Base-by-base conservation (phyloP, 2,113 vertebrate genomes). In the Sinosuthora webbiana region DNA sequence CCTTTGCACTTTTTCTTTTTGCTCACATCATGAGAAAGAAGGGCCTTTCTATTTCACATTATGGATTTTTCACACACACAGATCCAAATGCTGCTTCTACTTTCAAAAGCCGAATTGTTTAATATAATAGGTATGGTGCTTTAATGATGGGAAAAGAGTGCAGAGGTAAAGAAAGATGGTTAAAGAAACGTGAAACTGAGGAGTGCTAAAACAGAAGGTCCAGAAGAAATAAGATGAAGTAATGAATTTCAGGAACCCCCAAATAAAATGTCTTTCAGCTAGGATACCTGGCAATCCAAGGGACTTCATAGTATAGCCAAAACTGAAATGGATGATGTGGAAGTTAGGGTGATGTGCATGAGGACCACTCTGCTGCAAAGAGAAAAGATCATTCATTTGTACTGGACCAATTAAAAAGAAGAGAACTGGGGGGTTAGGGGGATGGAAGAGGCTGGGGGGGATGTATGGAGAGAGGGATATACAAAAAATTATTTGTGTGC, bases 351-450 rank as follows among this genome's bases (percentile, higher is more conserved):
- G 22, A 47, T 37, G 20, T 28, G 22, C 28, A 53, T 49, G 16
- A 88, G 11, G 33, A 80, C 28, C 15, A 49, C 14, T 6, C 11
- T 80, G 4, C 22, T 53, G 10, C 20, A 79, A 88, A 70, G 45
- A 77, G 4, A 77, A 69, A 81, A 57, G 14, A n/a, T 17, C 11
- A 28, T 39, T 64, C 20, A 15, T 8, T 33, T 78, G 12, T 59
- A 30, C 17, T 52, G 30, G 49, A 31, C 8, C 11, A 76, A 37
- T 42, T 30, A 47, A 76, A 55, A 59, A 50, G 0, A 37, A 83
- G 12, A 62, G 11, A 60, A 44, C 0, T 10, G 0, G 5, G 2
- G 3, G 0, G 1, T 11, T 42, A 31, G 7, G 13, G 16, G 8
- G 3, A 42, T 44, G 8, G 12, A 56, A 65, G n/a, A 47, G 12